Conservation (phyloP, 2,113 vertebrate genomes). For the Melanerpes aurifrons region DNA sequence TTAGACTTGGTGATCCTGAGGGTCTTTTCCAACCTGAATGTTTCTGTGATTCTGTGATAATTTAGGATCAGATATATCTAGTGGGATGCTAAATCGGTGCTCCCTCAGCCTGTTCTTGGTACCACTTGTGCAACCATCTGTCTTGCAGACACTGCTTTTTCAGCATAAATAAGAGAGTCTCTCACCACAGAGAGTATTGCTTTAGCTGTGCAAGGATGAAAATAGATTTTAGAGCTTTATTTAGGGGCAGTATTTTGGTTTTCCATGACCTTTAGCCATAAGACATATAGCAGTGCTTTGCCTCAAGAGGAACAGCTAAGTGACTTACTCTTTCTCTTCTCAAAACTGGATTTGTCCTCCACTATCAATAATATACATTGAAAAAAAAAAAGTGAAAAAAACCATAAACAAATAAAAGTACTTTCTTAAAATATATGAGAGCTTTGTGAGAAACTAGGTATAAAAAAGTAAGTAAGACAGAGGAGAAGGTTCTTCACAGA, state of each 20-base stretch:
- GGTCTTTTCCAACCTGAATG: no score
- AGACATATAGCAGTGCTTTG: neutral
- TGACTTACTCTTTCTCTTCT: neutral
- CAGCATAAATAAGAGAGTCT: neutral
- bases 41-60: neutral
- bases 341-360: neutral
- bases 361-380: neutral
- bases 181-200: neutral
- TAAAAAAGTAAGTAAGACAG: neutral
- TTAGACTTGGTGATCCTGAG: no score
- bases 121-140: neutral
- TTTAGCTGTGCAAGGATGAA: neutral
- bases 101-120: slow-evolving; percentile 31
- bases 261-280: neutral
- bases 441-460: neutral
- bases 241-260: neutral
- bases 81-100: neutral
- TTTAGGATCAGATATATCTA: slow-evolving; percentile 42
- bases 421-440: neutral
- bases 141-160: slow-evolving; percentile 44
- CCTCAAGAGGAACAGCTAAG: neutral
- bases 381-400: neutral
- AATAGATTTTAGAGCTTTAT: slow-evolving; percentile 40
- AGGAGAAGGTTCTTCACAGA: no score
- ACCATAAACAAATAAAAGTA: rapidly evolving